phyloP scores from a whole-genome alignment of 2,888 invertebrate genomes.

The Nymphalis polychloros region DNA sequence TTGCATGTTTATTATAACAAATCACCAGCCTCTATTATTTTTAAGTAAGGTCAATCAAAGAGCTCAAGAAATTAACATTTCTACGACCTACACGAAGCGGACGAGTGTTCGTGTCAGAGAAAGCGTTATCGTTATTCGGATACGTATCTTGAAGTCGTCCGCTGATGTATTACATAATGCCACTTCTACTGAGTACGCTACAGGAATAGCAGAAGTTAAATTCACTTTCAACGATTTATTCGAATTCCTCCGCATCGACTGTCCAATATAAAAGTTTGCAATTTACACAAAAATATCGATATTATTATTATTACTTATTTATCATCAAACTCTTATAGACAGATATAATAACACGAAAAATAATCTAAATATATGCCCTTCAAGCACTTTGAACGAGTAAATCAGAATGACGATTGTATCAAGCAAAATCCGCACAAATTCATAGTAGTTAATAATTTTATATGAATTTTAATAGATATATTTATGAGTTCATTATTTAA shows the following conservation, averaged over 20 bases:
- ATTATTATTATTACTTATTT: no score
- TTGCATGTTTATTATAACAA: no score
- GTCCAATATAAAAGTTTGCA: not conserved
- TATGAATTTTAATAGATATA: no score
- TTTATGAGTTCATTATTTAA: no score
- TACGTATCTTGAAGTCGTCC: constrained; percentile 35
- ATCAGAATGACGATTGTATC: no score
- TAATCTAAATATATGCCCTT: no score
- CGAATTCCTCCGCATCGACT: constrained; percentile 32
- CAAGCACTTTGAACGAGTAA: no score
- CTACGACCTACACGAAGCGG: constrained; percentile 38
- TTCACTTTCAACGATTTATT: constrained; percentile 18
- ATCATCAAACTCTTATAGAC: no score
- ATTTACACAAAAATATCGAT: no score
- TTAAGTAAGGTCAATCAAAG: not conserved
- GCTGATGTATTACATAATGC: constrained; percentile 30
- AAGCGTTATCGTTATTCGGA: constrained; percentile 50
- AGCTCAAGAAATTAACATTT: not conserved
- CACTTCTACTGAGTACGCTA: constrained; percentile 19
- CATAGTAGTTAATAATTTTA: no score
- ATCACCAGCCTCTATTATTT: not conserved
- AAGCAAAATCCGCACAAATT: no score
- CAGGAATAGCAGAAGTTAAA: constrained; percentile 24
- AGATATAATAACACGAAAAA: no score
- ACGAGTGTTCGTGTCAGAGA: constrained; percentile 47